Percentiles rank a stretch among this genome's conserved stretches.
These are phyloP conservation scores for Platichthys stellatus DNA, from an alignment of 2,113 vertebrate genomes.

Conservation along the genomic window DNA sequence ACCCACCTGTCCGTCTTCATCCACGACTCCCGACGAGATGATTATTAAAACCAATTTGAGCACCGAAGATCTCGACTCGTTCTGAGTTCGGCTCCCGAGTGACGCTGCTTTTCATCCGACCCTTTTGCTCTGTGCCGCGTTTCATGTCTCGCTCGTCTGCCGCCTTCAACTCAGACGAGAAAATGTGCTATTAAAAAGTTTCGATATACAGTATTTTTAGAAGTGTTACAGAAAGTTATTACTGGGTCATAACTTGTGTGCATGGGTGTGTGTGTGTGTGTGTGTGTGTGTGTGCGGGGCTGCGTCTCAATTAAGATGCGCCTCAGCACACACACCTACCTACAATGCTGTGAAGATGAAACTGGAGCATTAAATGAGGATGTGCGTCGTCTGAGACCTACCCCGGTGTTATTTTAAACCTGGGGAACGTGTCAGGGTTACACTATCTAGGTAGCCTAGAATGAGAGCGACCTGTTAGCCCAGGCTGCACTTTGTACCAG, in stretches of 20 bases:
- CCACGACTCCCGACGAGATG: not conserved
- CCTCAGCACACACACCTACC: slow-evolving; percentile 2
- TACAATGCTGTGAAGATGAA: slow-evolving; percentile 46
- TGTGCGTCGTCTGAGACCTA: slow-evolving; percentile 77
- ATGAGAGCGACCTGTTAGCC: slow-evolving; percentile 49
- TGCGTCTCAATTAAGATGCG: slow-evolving; percentile 41
- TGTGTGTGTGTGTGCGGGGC: slow-evolving; percentile 14
- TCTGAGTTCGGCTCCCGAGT: slow-evolving; percentile 38
- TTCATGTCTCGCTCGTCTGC: too few relatives aligned
- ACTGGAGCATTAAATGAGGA: slow-evolving; percentile 75
- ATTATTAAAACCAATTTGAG: not conserved
- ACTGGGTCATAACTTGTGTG: slow-evolving; percentile 49
- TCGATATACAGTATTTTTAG: slow-evolving; percentile 56
- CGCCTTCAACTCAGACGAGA: slow-evolving; percentile 30
- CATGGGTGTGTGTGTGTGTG: slow-evolving; percentile 8
- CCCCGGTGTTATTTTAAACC: slow-evolving; percentile 76
- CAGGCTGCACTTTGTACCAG: not conserved
- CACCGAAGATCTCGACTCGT: not conserved
- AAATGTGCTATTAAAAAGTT: slow-evolving; percentile 51
- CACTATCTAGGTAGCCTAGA: slow-evolving; percentile 72
- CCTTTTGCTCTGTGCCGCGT: not conserved
- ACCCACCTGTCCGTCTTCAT: not conserved
- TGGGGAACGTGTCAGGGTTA: slow-evolving; percentile 75
- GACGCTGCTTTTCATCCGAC: slow-evolving; percentile 23
- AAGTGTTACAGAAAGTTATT: slow-evolving; percentile 38